A percentile compares a stretch with the other conserved stretches of the same genome.
Evolutionary conservation across 1,140 invertebrate species (phyloP).

Genomic region (Zaprionus camerounensis): DNA sequence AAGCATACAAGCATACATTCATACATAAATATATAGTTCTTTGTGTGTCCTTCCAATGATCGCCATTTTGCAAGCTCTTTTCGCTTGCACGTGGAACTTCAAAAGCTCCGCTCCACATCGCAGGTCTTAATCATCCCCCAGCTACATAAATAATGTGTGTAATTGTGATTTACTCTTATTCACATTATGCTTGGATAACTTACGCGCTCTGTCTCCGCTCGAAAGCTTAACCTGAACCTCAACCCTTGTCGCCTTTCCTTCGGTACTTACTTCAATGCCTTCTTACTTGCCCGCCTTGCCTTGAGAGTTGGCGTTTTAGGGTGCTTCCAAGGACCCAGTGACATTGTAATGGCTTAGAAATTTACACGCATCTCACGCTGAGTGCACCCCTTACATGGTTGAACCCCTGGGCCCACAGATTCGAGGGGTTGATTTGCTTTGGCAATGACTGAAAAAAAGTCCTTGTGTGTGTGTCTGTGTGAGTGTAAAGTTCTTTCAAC

Average conservation of each 20-base stretch:
- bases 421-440: constrained; percentile 59
- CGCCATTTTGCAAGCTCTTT: constrained; percentile 34
- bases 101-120: constrained; percentile 17
- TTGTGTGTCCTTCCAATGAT: constrained; percentile 9
- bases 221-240: constrained; percentile 48
- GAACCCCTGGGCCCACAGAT: constrained; percentile 33
- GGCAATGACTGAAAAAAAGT: constrained; percentile 41
- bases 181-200: constrained; percentile 29
- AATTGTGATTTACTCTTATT: constrained; percentile 44
- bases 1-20: background rate
- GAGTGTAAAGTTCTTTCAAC: constrained; percentile 30
- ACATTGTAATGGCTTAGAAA: constrained; percentile 78
- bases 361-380: constrained; percentile 73
- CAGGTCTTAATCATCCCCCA: constrained; percentile 44
- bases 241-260: constrained; percentile 79
- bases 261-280: constrained; percentile 58
- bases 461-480: constrained; percentile 3
- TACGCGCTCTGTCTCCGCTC: background rate
- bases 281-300: constrained; percentile 48
- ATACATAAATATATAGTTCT: background rate
- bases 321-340: constrained; percentile 80
- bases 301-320: constrained; percentile 59
- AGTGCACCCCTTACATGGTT: constrained; percentile 63
- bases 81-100: constrained; percentile 22
- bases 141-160: constrained; percentile 16